Base-by-base conservation (phyloP, 1,140 invertebrate species). In the Galleria mellonella region DNA sequence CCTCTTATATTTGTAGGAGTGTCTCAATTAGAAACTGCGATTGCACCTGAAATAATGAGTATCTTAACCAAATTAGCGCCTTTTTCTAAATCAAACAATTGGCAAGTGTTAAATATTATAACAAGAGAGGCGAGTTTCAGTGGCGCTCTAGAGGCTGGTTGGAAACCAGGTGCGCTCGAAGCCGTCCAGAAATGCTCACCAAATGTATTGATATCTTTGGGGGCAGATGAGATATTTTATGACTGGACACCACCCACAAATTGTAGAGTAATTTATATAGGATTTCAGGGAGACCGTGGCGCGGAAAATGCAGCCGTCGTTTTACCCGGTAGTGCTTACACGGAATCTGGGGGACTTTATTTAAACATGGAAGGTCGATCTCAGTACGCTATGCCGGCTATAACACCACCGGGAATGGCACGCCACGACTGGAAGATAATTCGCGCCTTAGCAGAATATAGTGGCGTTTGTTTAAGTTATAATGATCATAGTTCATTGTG, bases 311-410 rank as follows among this genome's bases (percentile, higher is more conserved):
- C 93, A n/a, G 90, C 93, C 72, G 82, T 92, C 10, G 83, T 94
- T 52, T 74, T 94, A n/a, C 93, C 93, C 17, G 93, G 91, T 27
- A 88, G 91, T 36, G 92, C 93, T 1, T 94, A 93, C 72, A 93
- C 93, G 0, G 93, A 94, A 72, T 42, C 65, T 15, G 75, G 75
- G 1, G 82, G 78, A 9, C 45, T 61, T 4, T 85, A 58, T 46
- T 30, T 85, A 42, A 85, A 83, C 47, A 78, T 83, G 75, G 82
- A 85, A 42, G 52, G 73, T 43, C 55, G 82, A 9, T 44, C 70
- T 29, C 82, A 85, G 47, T 62, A 51, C n/a, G 78, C 82, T 0
- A 27, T 69, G 28, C 73, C 74, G 7, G 78, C 78, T 1, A 57
- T 81, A 4, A 70, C 72, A 6, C 73, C 76, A 0, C 82, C 82